phyloP scores from a whole-genome alignment of 2,113 vertebrate genomes.

The Spea multiplicata region DNA sequence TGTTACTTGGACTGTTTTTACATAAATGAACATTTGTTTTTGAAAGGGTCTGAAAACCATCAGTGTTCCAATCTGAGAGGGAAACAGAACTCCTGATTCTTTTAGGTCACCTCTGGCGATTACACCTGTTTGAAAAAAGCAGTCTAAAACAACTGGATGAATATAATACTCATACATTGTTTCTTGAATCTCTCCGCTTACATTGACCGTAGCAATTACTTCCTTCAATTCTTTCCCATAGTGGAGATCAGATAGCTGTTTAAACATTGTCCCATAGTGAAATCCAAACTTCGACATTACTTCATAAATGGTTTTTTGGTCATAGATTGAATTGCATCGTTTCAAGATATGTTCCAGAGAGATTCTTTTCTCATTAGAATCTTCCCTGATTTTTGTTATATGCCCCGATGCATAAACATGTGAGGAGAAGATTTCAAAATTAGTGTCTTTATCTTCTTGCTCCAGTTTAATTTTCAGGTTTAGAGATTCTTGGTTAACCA shows the following conservation, averaged over 20 bases:
- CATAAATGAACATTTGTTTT: slow-evolving; percentile 77
- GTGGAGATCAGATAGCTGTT: slow-evolving; percentile 67
- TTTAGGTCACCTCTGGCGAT: slow-evolving; percentile 57
- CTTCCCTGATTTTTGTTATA: slow-evolving; percentile 52
- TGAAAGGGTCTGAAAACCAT: slow-evolving; percentile 66
- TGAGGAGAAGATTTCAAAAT: slow-evolving; percentile 72
- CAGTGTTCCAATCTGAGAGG: slow-evolving; percentile 73
- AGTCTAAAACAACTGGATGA: slow-evolving; percentile 81
- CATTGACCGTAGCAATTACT: slow-evolving; percentile 67
- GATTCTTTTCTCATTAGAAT: slow-evolving; percentile 68
- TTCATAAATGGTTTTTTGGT: slow-evolving; percentile 66
- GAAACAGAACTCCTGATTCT: slow-evolving; percentile 64
- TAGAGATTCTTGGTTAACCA: slow-evolving; percentile 62
- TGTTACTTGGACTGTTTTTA: slow-evolving; percentile 64
- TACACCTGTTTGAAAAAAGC: slow-evolving; percentile 76
- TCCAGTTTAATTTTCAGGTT: slow-evolving; percentile 66
- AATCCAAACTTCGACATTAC: slow-evolving; percentile 69
- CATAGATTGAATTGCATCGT: slow-evolving; percentile 64
- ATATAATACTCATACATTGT: slow-evolving; percentile 72
- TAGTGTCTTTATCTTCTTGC: slow-evolving; percentile 45
- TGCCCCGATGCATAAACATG: slow-evolving; percentile 70
- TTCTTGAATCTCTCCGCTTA: slow-evolving; percentile 61
- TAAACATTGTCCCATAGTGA: slow-evolving; percentile 72
- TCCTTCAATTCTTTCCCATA: slow-evolving; percentile 76
- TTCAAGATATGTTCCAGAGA: slow-evolving; percentile 59